Evolutionary conservation across 2,797 vertebrate genomes (phyloP).

Genomic region (Eulemur coronatus): DNA sequence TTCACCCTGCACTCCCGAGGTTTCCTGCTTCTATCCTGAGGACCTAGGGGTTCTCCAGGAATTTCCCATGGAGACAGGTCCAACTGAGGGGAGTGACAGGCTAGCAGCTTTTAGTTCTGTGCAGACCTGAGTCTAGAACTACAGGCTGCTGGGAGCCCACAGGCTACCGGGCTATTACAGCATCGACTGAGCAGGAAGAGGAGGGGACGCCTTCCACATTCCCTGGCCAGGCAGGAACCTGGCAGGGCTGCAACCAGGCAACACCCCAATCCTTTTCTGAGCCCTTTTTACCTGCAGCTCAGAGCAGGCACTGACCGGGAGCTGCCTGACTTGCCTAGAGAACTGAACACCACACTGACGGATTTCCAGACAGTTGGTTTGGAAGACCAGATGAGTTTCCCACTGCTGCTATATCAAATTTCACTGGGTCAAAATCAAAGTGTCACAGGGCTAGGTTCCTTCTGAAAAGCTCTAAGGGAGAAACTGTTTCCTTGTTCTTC

Average conservation of each 20-base stretch:
- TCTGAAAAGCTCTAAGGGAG: not conserved
- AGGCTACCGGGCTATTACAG: not conserved
- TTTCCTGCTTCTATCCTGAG: not conserved
- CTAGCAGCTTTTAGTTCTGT: not conserved
- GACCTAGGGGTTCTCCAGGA: not conserved
- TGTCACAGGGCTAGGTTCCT: not conserved
- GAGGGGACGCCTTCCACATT: too few relatives aligned
- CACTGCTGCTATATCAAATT: not conserved
- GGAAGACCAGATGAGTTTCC: not conserved
- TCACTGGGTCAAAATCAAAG: not conserved
- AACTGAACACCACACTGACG: not conserved
- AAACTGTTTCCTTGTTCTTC: not conserved
- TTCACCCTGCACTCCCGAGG: conserved; percentile 11
- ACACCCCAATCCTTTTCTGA: not conserved
- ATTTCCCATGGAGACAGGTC: not conserved
- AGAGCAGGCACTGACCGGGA: not conserved
- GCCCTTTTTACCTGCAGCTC: not conserved
- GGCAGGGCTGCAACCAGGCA: not conserved
- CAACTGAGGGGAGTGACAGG: not conserved
- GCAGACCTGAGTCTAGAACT: not conserved
- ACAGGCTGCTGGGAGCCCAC: not conserved
- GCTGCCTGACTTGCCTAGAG: not conserved
- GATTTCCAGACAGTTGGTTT: not conserved
- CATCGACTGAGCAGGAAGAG: not conserved
- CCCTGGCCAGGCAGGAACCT: not conserved